Conservation (phyloP, 2,888 invertebrate genomes). For the Ophion slaviceki region DNA sequence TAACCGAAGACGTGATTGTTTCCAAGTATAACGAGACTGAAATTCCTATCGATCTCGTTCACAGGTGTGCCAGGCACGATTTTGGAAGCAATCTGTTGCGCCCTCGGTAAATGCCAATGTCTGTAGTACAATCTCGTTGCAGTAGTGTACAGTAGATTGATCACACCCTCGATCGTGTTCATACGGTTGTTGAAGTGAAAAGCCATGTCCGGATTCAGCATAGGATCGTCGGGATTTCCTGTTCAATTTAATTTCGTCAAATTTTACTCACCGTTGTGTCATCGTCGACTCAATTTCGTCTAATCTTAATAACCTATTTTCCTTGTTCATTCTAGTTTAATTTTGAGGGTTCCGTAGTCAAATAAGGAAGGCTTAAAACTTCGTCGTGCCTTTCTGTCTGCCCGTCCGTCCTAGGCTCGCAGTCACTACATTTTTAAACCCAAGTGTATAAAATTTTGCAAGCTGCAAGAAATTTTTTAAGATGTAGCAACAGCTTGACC, state of each 20-base stretch:
- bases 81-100: conserved; percentile 76
- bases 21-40: conserved; percentile 78
- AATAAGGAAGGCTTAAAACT: too few species aligned
- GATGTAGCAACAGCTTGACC: too few species aligned
- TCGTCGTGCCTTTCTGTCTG: too few species aligned
- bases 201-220: conserved; percentile 80
- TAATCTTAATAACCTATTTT: neutral
- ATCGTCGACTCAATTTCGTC: neutral
- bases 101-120: conserved; percentile 75
- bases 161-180: conserved; percentile 73
- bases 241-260: neutral
- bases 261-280: neutral
- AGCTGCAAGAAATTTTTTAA: too few species aligned
- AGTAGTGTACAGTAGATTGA: conserved; percentile 76
- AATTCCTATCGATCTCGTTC: conserved; percentile 76
- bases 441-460: too few species aligned
- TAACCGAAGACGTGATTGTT: conserved; percentile 80
- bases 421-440: too few species aligned
- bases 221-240: conserved; percentile 80
- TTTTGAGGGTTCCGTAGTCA: neutral
- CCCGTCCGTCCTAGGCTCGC: too few species aligned
- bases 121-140: conserved; percentile 79
- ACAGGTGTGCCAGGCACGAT: conserved; percentile 73
- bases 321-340: neutral
- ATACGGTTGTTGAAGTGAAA: conserved; percentile 77